These are phyloP conservation scores for Phyllotis vaccarum DNA, from an alignment of 2,797 vertebrate genomes.

Conservation along the genomic window DNA sequence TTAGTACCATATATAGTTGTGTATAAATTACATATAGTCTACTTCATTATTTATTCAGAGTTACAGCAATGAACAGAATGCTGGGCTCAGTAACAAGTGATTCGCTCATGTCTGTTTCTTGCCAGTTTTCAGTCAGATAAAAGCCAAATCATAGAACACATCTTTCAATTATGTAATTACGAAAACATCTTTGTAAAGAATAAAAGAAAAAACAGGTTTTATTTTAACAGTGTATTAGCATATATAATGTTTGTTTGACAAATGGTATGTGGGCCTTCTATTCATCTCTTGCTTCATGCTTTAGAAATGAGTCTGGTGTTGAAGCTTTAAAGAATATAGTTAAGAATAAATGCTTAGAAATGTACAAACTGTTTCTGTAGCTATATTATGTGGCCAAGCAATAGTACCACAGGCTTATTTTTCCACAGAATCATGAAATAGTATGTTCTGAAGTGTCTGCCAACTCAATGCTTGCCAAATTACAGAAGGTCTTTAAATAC, in stretches of 20 bases:
- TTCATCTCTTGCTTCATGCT: background rate
- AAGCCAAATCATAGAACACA: constrained; percentile 37
- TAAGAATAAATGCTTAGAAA: background rate
- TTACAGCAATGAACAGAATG: background rate
- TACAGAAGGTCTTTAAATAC: background rate
- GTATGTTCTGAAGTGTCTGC: background rate
- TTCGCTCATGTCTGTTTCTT: constrained; percentile 44
- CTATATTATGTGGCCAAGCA: background rate
- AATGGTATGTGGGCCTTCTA: constrained; percentile 20
- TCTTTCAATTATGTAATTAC: constrained; percentile 66
- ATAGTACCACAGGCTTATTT: background rate
- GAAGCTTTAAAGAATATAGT: background rate
- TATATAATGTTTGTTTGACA: constrained; percentile 59
- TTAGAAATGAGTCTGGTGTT: background rate
- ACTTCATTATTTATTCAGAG: constrained; percentile 30
- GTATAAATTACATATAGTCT: background rate
- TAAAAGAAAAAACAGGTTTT: constrained; percentile 57
- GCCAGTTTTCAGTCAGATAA: constrained; percentile 48
- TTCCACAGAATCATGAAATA: background rate
- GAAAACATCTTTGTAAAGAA: constrained; percentile 61
- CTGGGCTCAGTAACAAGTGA: constrained; percentile 7
- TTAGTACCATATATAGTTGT: background rate
- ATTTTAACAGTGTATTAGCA: constrained; percentile 53
- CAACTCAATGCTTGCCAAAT: background rate
- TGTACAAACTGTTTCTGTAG: background rate